Evolutionary conservation across 2,797 vertebrate genomes (phyloP), one percentile per base, ranked within the genome.

Genomic region (Thunnus albacares): DNA sequence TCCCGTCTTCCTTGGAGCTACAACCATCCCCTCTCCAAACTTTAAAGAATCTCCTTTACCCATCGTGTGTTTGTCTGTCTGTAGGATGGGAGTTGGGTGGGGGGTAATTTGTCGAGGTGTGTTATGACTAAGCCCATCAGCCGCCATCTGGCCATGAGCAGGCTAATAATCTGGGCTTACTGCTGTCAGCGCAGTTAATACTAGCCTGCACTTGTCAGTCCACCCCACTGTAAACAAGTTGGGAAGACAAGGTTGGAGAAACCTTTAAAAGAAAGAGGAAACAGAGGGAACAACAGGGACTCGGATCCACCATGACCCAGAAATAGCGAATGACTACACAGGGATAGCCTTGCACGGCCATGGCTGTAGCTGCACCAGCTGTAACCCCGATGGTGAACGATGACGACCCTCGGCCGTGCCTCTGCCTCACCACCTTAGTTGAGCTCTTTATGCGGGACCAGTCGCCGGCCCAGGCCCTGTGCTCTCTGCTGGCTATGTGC

Each of bases 121-220:
- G 67, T 90, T 90, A 87, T 91, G 92, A 91, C 87, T 95, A 95
- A 96, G 83, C 91, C 85, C 88, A 86, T 92, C 92, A 88, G 85
- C 79, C 66, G 77, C 91, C 95, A 95, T 95, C 93, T 96, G 95
- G 94, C 90, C 88, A 81, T 90, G 93, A 96, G 94, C 87, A 90
- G 93, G 71, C 93, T 95, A 94, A 95, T 97, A 96, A 97, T 95
- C 96, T 92, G 90, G 92, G 83, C 71, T 96, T 96, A 96, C 79
- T 89, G 85, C 79, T 85, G 83, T 86, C 88, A 81, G 89, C 59
- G 52, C 77, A 45, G 88, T 91, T 87, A 89, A 85, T 63, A 59
- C 86, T 67, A 55, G 86, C 67, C 80, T 73, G 78, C 90, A 89
- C 88, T 80, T 82, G 55, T 92, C 90, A 79, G 80, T 83, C 77